Percentiles rank a stretch among this genome's conserved stretches.
Evolutionary conservation across 2,888 invertebrate genomes (phyloP).

Genomic region (Chaetogeoica ovagalla): DNA sequence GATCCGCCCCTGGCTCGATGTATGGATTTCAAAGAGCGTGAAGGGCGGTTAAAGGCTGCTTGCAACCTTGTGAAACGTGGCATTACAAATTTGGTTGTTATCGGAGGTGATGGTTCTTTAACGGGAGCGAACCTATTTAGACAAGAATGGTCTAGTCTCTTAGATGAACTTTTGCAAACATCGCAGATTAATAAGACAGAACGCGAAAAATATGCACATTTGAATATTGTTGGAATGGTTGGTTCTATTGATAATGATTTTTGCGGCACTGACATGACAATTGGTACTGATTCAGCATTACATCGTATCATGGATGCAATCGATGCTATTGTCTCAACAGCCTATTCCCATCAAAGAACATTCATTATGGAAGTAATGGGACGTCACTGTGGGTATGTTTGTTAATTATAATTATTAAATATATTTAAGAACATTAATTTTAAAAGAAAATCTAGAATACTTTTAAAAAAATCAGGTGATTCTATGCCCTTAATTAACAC

Average conservation of each 20-base stretch:
- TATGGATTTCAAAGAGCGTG: conserved; percentile 82
- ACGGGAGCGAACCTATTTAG: conserved; percentile 97
- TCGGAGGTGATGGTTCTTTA: conserved; percentile 97
- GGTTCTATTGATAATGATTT: conserved; percentile 99
- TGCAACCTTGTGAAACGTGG: conserved; percentile 82
- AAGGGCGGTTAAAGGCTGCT: conserved; percentile 92
- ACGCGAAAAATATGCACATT: conserved; percentile 70
- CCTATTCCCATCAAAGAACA: conserved; percentile 97
- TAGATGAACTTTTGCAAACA: conserved; percentile 78
- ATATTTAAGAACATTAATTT: background rate
- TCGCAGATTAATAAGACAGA: conserved; percentile 75
- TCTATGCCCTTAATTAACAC: conserved; percentile 40
- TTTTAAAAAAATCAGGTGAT: conserved; percentile 29
- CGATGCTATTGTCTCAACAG: conserved; percentile 97
- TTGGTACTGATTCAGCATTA: conserved; percentile 96
- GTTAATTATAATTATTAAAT: conserved; percentile 27
- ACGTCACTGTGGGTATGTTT: conserved; percentile 93
- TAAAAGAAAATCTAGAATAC: background rate
- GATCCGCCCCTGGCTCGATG: too few species aligned
- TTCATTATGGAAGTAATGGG: conserved; percentile 99
- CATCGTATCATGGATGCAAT: conserved; percentile 98
- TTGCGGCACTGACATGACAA: conserved; percentile 99
- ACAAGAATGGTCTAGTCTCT: conserved; percentile 85
- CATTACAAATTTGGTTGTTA: conserved; percentile 94
- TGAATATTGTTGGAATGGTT: conserved; percentile 97